Percentiles rank a stretch among this genome's conserved stretches.
phyloP scores from a whole-genome alignment of 2,113 vertebrate genomes.

The Sinocyclocheilus grahami region DNA sequence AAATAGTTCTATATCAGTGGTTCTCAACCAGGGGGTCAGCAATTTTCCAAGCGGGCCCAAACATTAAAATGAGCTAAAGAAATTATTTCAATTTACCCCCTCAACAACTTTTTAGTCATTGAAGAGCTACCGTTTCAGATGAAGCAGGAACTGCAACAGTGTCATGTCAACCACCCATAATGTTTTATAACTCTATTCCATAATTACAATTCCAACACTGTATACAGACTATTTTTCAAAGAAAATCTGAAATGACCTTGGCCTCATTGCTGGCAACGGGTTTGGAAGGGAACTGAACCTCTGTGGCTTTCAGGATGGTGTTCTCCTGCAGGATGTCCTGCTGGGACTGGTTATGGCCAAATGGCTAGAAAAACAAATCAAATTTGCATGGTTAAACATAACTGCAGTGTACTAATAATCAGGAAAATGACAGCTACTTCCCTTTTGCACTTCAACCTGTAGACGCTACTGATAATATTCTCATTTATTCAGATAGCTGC shows the following conservation, averaged over 20 bases:
- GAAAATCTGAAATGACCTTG: conserved; percentile 79
- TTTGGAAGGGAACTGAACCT: conserved; percentile 97
- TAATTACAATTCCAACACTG: neutral
- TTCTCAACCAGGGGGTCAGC: too few species aligned
- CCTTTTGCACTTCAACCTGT: neutral
- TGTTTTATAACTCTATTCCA: too few species aligned
- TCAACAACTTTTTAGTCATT: too few species aligned
- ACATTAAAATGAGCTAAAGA: too few species aligned
- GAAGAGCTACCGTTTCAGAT: too few species aligned
- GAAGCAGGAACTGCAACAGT: too few species aligned
- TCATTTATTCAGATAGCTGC: neutral
- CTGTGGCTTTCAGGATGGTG: conserved; percentile 98
- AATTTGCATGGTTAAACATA: neutral
- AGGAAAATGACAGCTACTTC: neutral
- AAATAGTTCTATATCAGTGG: too few species aligned
- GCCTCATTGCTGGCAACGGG: conserved; percentile 98
- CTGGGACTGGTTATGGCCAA: conserved; percentile 99
- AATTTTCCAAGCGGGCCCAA: too few species aligned
- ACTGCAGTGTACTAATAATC: neutral
- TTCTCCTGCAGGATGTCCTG: conserved; percentile 99
- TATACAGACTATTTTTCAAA: neutral
- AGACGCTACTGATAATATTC: neutral
- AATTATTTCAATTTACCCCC: too few species aligned
- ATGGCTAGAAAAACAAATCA: conserved; percentile 81
- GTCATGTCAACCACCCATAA: too few species aligned